Evolutionary conservation across 1,140 invertebrate species (phyloP), one percentile per base, ranked within the genome.

Genomic region (Drosophila bocki): DNA sequence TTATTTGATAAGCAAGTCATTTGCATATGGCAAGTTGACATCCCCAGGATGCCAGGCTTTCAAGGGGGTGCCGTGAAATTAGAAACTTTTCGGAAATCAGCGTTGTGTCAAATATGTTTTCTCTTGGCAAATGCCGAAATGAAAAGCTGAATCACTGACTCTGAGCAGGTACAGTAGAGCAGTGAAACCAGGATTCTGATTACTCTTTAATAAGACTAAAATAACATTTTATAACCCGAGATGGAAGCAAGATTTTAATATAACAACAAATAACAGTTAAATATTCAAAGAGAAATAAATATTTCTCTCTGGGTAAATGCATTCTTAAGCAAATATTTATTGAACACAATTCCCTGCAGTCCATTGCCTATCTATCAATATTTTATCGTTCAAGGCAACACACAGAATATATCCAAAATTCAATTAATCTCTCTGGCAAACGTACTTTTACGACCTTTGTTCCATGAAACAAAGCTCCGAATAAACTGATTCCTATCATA

Each of bases 1-100:
- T 88, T 88, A 90, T 90, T 88, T 88, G 84, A 90, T 88, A 90
- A 88, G 84, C 85, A 84, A 84, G 85, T 80, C 78, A 88, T 88
- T 88, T 88, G 78, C 84, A 88, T 88, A 90, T 78, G 84, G 74
- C 80, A 90, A 68, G 65, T 60, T 83, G 76, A 82, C 69, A 78
- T 47, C 62, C 68, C 41, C 53, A 29, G 29, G 62, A 26, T 35
- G 74, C 17, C 35, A 50, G 61, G 42, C 12, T 12, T 56, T 56
- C 35, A 9, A 54, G 54, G 54, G 62, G 51, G 47, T 11, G 53
- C 13, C 42, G 48, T 68, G 75, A 68, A 76, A 77, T 76, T 67
- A 76, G 63, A 69, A 61, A 59, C 63, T 74, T 72, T 74, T 37
- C 54, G 80, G 61, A 70, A 87, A 83, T 83, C 83, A 83, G 83